Conservation (phyloP, 1,140 invertebrate genomes). For the Pseudomyrmex concolor region DNA sequence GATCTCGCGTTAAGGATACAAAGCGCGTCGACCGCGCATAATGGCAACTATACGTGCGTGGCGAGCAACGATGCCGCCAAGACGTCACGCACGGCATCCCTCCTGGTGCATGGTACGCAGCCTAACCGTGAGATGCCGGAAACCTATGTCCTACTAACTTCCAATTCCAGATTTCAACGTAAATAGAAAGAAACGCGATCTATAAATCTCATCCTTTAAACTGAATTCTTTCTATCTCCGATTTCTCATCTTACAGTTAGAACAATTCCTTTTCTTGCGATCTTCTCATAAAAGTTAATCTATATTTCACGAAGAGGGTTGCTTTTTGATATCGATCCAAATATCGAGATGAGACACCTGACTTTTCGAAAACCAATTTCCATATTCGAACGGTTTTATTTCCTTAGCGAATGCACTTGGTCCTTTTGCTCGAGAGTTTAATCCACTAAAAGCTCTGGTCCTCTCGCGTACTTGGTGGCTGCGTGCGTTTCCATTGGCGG, state of each 20-base stretch:
- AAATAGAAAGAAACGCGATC: background rate
- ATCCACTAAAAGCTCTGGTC: slow-evolving; percentile 35
- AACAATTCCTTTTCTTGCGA: background rate
- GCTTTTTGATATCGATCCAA: too few relatives aligned
- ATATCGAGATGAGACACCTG: background rate
- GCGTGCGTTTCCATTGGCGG: slow-evolving; percentile 7
- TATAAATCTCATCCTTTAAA: background rate
- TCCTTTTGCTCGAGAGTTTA: background rate
- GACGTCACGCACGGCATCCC: slow-evolving; percentile 84
- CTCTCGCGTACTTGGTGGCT: slow-evolving; percentile 12
- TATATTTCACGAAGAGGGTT: too few relatives aligned
- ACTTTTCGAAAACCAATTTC: slow-evolving; percentile 8
- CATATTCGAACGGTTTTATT: slow-evolving; percentile 10
- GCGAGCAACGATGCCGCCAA: slow-evolving; percentile 93
- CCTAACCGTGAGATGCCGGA: slow-evolving; percentile 1
- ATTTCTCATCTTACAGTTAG: background rate
- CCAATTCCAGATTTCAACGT: background rate
- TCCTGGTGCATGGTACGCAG: slow-evolving; percentile 85
- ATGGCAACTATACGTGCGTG: slow-evolving; percentile 95
- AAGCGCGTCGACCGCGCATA: slow-evolving; percentile 88
- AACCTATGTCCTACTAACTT: background rate
- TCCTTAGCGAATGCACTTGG: background rate
- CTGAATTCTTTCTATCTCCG: background rate
- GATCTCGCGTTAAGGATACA: slow-evolving; percentile 84
- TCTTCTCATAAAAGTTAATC: background rate